Evolutionary conservation across 2,113 vertebrate genomes (phyloP).

Genomic region (Melanerpes aurifrons): DNA sequence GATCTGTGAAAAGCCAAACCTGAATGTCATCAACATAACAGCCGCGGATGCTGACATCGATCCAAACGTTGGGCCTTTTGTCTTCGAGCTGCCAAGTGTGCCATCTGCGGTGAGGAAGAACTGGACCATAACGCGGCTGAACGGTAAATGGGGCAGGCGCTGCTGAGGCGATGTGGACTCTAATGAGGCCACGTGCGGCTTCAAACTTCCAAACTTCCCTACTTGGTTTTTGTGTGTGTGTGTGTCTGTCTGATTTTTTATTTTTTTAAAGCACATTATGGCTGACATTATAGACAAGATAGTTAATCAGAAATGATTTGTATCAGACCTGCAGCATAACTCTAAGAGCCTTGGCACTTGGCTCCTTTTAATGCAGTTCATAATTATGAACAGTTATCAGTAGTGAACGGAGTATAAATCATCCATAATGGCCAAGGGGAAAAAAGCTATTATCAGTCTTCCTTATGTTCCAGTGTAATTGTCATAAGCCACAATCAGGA

Average conservation of each 20-base stretch:
- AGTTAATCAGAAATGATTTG: conserved; percentile 72
- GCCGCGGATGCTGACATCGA: conserved; percentile 90
- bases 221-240: not conserved
- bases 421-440: conserved; percentile 72
- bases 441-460: conserved; percentile 77
- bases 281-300: conserved; percentile 51
- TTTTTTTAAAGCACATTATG: conserved; percentile 45
- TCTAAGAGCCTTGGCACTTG: conserved; percentile 63
- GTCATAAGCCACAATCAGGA: conserved; percentile 75
- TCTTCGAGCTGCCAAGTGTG: conserved; percentile 90
- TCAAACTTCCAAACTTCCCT: conserved; percentile 37
- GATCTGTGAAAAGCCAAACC: conserved; percentile 90
- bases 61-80: conserved; percentile 93
- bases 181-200: not conserved
- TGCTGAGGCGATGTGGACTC: conserved; percentile 5
- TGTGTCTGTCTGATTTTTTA: conserved; percentile 29
- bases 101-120: conserved; percentile 90
- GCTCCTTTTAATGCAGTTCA: conserved; percentile 72
- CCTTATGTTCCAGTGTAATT: conserved; percentile 77
- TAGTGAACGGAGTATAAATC: conserved; percentile 72
- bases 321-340: conserved; percentile 66
- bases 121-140: conserved; percentile 94
- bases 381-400: conserved; percentile 74
- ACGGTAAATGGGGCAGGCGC: conserved; percentile 82
- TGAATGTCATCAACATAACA: conserved; percentile 92